Evolutionary conservation across 2,888 invertebrate species (phyloP), one percentile per base, ranked within the genome.

Genomic region (Hypomecis punctinalis): DNA sequence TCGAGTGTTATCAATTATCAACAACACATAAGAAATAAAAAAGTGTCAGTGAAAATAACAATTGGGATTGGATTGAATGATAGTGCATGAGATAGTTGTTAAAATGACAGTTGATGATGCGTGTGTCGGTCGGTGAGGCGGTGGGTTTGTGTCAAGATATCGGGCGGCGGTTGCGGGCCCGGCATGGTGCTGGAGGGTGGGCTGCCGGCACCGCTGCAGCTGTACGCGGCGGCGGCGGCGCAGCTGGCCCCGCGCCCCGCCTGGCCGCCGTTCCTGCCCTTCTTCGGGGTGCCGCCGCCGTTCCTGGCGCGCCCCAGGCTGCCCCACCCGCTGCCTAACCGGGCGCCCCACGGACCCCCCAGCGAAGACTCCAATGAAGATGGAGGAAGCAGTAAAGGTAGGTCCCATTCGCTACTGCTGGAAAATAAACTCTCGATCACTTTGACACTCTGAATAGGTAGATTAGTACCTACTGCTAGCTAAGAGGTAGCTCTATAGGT

Each of bases 211-310:
- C 95, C 95, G 80, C 89, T 96, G 86, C 95, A 95, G 82, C 89
- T 95, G 76, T 96, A 95, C 84, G 95, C 95, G 80, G 95, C 95
- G 83, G 95, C 95, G 78, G 95, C 95, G 79, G 95, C 95, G 84
- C 95, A 92, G 80, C 87, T 86, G 79, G 88, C 89, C 66, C 90
- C 94, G 67, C 83, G 94, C 63, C 94, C 95, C 67, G 90, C 94
- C 64, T 95, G 95, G 91, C 93, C 95, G 70, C 95, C 95, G 47
- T 94, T 94, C 87, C 89, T 95, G 75, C 92, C 92, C 45, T 95
- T 94, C 77, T 94, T 94, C 80, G 91, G 94, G 72, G 93, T 94
- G 60, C 94, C 94, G 33, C 91, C 94, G 78, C 95, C 94, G 73
- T 92, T 92, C 88, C 90, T 94, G 74, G 89, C 91, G 66, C 80